Percentiles rank a stretch among this genome's conserved stretches.
Conservation (phyloP, 2,113 vertebrate species). For the Saccopteryx leptura region DNA sequence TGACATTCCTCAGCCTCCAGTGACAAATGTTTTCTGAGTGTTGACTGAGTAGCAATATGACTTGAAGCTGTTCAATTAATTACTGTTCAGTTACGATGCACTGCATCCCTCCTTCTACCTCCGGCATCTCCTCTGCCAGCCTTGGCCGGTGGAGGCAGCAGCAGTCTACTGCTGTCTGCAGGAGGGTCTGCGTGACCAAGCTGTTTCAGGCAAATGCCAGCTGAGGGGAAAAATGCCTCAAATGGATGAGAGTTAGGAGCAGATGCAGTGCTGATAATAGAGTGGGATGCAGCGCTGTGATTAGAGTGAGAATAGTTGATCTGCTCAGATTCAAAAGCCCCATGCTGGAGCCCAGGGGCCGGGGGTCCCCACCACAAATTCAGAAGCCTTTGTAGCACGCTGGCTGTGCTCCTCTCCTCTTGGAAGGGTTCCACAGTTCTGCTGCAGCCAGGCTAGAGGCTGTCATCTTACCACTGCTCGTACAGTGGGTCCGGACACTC, state of each 20-base stretch:
- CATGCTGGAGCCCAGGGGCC: background rate
- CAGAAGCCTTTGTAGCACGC: background rate
- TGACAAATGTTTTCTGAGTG: constrained; percentile 64
- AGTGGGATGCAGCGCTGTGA: too few relatives aligned
- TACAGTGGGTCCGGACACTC: background rate
- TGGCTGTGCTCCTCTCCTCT: background rate
- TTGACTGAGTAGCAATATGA: constrained; percentile 49
- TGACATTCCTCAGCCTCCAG: background rate
- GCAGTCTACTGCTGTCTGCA: constrained; percentile 1
- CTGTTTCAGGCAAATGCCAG: background rate
- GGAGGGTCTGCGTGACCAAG: constrained; percentile 4
- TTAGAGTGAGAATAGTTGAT: background rate
- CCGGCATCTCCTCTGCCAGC: background rate
- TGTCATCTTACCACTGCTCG: background rate
- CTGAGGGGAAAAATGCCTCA: background rate
- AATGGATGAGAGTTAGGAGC: background rate
- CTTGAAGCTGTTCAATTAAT: constrained; percentile 69
- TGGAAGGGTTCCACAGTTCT: background rate
- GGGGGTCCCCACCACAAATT: fast-evolving
- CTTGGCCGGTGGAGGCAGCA: constrained; percentile 59
- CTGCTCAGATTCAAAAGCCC: background rate
- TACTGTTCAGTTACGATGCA: constrained; percentile 1
- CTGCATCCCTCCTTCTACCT: background rate
- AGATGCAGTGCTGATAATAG: background rate
- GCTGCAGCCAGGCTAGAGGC: background rate